Conservation (phyloP, 2,113 vertebrate species). For the Willisornis vidua region DNA sequence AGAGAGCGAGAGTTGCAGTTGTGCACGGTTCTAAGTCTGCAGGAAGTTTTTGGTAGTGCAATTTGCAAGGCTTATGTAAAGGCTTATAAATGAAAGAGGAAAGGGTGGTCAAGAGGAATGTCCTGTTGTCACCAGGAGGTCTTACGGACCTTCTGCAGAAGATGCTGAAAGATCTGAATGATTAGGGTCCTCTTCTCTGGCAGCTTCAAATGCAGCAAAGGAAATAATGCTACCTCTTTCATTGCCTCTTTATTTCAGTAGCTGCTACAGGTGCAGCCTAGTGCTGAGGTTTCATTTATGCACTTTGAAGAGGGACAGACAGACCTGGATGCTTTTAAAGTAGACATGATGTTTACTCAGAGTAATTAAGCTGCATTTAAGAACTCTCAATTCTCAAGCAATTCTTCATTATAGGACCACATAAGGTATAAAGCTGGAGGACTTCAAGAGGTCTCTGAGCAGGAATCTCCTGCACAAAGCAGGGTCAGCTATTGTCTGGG, state of each 20-base stretch:
- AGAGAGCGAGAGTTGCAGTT: background rate
- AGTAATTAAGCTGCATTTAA: background rate
- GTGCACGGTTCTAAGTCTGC: background rate
- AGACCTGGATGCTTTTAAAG: background rate
- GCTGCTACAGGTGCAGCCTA: background rate
- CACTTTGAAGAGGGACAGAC: background rate
- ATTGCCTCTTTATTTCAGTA: background rate
- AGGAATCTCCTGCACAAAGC: background rate
- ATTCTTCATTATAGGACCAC: background rate
- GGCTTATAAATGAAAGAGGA: background rate
- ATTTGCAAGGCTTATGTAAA: background rate
- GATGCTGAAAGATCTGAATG: background rate
- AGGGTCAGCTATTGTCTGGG: background rate
- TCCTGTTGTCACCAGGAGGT: background rate
- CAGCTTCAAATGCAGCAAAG: background rate
- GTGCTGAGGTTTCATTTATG: background rate
- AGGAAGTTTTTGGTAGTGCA: background rate
- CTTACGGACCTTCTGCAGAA: background rate
- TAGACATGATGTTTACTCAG: background rate
- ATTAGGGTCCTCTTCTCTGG: background rate
- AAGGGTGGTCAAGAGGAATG: background rate
- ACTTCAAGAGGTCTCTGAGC: background rate
- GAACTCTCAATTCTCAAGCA: background rate
- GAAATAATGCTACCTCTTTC: background rate
- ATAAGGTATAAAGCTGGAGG: background rate